Evolutionary conservation across 2,113 vertebrate genomes (phyloP).

Genomic region (Theropithecus gelada): DNA sequence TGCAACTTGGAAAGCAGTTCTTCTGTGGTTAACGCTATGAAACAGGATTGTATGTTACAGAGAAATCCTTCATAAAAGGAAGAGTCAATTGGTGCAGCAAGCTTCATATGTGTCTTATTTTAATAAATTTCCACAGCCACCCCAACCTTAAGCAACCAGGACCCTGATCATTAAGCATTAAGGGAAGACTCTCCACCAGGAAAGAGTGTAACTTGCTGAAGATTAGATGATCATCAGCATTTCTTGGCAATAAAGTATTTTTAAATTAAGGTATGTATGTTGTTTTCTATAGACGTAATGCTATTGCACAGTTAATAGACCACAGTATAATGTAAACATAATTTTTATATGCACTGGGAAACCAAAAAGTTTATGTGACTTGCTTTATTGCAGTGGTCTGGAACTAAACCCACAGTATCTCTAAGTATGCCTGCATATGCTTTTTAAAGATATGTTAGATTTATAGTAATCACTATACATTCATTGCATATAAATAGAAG

Average conservation of each 20-base stretch:
- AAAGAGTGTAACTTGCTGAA: background rate
- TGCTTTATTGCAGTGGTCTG: background rate
- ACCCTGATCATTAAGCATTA: background rate
- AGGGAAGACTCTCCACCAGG: background rate
- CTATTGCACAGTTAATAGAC: background rate
- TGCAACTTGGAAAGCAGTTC: background rate
- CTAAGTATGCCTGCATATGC: background rate
- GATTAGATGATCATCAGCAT: background rate
- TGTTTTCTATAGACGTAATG: background rate
- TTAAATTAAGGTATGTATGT: background rate
- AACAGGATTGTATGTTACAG: background rate
- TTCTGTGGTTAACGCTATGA: background rate
- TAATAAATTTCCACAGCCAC: background rate
- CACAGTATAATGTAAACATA: background rate
- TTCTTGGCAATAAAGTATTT: background rate
- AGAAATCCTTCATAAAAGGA: background rate
- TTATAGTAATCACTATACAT: slow-evolving; percentile 47
- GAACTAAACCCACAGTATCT: background rate
- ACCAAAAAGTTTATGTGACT: background rate
- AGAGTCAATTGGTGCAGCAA: background rate
- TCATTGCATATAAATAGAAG: slow-evolving; percentile 34
- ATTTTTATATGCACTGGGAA: background rate
- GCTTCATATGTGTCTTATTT: background rate
- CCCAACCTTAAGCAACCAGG: background rate
- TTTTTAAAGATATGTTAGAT: slow-evolving; percentile 41